Evolutionary conservation across 2,888 invertebrate genomes (phyloP), one percentile per base, ranked within the genome.

Genomic region (Amphipoea oculea): DNA sequence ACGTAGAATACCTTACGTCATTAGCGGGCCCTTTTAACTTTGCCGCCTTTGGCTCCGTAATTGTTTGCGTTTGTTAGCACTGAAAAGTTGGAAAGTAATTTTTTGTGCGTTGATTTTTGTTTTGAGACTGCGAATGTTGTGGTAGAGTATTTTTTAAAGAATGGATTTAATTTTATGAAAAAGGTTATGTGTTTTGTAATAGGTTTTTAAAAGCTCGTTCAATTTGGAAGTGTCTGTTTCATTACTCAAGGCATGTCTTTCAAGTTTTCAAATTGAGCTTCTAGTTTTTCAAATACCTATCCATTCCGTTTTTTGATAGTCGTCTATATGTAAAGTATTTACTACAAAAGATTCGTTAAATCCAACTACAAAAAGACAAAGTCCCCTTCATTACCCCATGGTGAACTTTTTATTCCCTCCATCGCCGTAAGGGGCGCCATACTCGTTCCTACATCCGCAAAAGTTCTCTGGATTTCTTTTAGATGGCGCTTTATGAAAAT

Each of bases 1-100:
- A 89, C 81, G 86, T 89, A 89, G 90, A 92, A 93, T 94, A 94
- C 93, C 93, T 94, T 93, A 91, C 92, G 90, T 92, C 92, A 92
- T 92, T 93, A 92, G 90, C 86, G 89, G 89, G 85, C 89, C 92
- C 92, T 94, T 94, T 93, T 89, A 92, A 90, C 89, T 92, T 79
- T 86, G 91, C 93, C 93, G 94, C 90, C 89, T 88, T 86, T 75
- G 71, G 84, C 82, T 78, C 86, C 76, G 83, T 85, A 83, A 89
- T 88, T 85, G 85, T 89, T 84, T 84, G 81, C 73, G 82, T 90
- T 88, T 83, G 86, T 87, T 84, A 87, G 83, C 77, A 76, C 84
- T 88, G 76, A 86, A 88, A 86, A 84, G 73, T 73, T 81, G 82
- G 83, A 86, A 88, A 79, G 82, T 81, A 76, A 12, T 74, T 82